These are phyloP conservation scores for Apodemia mormo DNA, from an alignment of 2,888 invertebrate species.

Conservation along the genomic window DNA sequence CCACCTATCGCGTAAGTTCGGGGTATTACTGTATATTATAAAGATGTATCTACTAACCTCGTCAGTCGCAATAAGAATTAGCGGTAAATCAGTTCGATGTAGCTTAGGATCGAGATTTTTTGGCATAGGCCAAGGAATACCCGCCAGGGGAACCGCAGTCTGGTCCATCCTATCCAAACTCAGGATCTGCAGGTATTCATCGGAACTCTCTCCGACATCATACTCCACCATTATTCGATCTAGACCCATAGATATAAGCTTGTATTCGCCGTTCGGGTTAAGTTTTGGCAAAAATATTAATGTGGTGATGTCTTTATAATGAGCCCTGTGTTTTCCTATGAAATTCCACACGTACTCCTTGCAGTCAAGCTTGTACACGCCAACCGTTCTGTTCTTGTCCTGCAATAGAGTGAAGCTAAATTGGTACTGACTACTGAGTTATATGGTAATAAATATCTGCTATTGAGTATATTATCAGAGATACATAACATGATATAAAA, in stretches of 20 bases:
- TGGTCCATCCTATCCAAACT: conserved; percentile 84
- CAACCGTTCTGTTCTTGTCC: conserved; percentile 78
- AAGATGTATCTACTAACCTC: conserved; percentile 70
- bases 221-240: conserved; percentile 84
- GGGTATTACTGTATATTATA: too few relatives aligned
- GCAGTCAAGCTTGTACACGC: conserved; percentile 70
- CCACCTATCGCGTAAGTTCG: too few relatives aligned
- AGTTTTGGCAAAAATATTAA: conserved; percentile 78
- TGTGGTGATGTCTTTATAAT: conserved; percentile 80
- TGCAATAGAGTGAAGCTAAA: conserved; percentile 46
- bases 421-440: not conserved
- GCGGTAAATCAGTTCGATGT: conserved; percentile 52
- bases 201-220: conserved; percentile 70
- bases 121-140: conserved; percentile 60
- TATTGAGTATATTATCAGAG: too few relatives aligned
- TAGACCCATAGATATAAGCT: conserved; percentile 81
- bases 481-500: too few relatives aligned
- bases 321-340: conserved; percentile 83
- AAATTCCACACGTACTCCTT: conserved; percentile 69
- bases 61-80: conserved; percentile 83
- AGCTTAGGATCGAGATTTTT: conserved; percentile 45
- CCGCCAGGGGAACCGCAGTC: conserved; percentile 80
- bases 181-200: conserved; percentile 61
- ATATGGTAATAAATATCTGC: too few relatives aligned
- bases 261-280: conserved; percentile 55